phyloP scores from a whole-genome alignment of 2,113 vertebrate species.

The Leptobrachium leishanense region DNA sequence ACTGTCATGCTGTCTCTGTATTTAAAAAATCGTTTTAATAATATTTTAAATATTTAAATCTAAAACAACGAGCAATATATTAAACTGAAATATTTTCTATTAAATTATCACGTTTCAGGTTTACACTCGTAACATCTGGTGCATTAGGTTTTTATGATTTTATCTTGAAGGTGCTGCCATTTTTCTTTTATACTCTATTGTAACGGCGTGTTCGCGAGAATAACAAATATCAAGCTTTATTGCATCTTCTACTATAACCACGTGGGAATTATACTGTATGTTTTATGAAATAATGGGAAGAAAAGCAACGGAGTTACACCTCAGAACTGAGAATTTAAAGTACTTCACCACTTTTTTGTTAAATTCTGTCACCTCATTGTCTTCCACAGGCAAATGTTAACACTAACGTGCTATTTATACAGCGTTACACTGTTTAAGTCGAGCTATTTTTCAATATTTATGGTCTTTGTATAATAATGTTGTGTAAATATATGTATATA shows the following conservation, averaged over 20 bases:
- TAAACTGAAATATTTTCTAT: no score
- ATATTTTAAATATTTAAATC: no score
- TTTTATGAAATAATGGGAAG: background rate
- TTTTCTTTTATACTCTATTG: background rate
- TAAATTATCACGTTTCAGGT: no score
- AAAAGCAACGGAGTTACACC: background rate
- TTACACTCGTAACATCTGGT: no score
- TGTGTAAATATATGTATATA: conserved; percentile 76
- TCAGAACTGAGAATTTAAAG: conserved; percentile 48
- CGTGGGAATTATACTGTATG: background rate
- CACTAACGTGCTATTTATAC: conserved; percentile 92
- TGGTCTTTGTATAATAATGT: conserved; percentile 66
- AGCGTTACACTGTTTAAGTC: conserved; percentile 88
- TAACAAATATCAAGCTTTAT: background rate
- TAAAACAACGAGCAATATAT: no score
- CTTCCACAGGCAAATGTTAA: conserved; percentile 83
- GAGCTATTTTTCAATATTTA: conserved; percentile 99
- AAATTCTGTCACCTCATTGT: conserved; percentile 69
- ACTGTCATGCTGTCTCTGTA: no score
- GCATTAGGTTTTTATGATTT: no score
- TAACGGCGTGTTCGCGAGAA: no score
- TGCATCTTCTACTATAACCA: background rate
- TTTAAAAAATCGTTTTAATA: no score
- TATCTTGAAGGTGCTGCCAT: no score
- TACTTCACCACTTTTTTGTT: conserved; percentile 71